Evolutionary conservation across 2,888 invertebrate species (phyloP).

Genomic region (Cyrtodaria siliqua): DNA sequence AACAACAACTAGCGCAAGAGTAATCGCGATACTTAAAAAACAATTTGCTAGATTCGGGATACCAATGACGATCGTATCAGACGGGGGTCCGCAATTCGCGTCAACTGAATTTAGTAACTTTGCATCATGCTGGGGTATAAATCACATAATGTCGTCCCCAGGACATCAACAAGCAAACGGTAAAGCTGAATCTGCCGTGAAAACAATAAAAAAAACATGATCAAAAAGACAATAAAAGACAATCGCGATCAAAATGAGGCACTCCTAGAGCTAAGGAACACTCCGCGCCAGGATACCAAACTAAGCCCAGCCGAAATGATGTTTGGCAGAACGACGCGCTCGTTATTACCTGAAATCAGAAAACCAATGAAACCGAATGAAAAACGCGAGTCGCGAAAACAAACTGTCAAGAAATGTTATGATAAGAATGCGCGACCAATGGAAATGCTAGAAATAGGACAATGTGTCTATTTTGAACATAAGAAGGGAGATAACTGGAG

Average conservation of each 20-base stretch:
- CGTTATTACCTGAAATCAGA: constrained; percentile 25
- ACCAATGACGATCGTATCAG: constrained; percentile 36
- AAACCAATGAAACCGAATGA: not conserved
- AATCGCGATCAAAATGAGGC: too few species aligned
- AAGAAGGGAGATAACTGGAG: too few species aligned
- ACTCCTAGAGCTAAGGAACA: constrained; percentile 1
- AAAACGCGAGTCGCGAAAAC: constrained; percentile 22
- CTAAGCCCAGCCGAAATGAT: constrained; percentile 1
- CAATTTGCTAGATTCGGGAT: constrained; percentile 56
- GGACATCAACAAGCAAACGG: constrained; percentile 38
- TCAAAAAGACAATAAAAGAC: too few species aligned
- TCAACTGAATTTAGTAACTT: constrained; percentile 20
- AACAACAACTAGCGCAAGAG: constrained; percentile 22
- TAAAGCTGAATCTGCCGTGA: constrained; percentile 48
- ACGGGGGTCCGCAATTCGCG: constrained; percentile 51
- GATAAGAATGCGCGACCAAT: constrained; percentile 30
- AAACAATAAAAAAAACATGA: constrained; percentile 10
- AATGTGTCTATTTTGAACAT: too few species aligned
- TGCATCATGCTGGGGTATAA: constrained; percentile 21
- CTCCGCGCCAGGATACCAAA: not conserved
- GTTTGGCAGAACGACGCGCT: constrained; percentile 28
- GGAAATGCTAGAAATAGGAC: too few species aligned
- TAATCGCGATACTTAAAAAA: constrained; percentile 36
- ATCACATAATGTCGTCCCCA: constrained; percentile 12
- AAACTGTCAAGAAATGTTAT: constrained; percentile 15